Percentiles rank a stretch among this genome's conserved stretches.
Conservation (phyloP, 2,888 invertebrate genomes). For the Acleris cristana region DNA sequence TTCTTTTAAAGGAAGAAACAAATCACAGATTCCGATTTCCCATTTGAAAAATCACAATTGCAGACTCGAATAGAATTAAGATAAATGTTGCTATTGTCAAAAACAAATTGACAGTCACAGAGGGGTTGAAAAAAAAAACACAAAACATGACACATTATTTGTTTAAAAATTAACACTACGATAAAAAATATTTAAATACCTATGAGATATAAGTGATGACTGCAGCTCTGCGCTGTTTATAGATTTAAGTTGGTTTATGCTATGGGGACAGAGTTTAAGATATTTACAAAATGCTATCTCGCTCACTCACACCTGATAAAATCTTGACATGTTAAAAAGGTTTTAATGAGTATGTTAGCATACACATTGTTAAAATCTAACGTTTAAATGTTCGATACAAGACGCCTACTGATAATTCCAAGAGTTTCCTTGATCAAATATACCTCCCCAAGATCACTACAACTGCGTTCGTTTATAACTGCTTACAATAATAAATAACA, state of each 20-base stretch:
- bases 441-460: slow-evolving; percentile 1
- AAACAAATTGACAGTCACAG: slow-evolving; percentile 50
- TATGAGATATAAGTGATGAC: slow-evolving; percentile 83
- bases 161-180: slow-evolving; percentile 72
- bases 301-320: slow-evolving; percentile 60
- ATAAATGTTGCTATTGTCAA: slow-evolving; percentile 59
- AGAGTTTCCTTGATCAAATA: slow-evolving; percentile 46
- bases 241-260: slow-evolving; percentile 76
- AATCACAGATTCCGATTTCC: slow-evolving; percentile 59
- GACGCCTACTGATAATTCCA: slow-evolving; percentile 43
- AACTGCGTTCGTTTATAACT: neutral
- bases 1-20: slow-evolving; percentile 51
- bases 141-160: slow-evolving; percentile 74
- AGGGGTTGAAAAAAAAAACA: slow-evolving; percentile 64
- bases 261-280: slow-evolving; percentile 74
- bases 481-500: too few relatives aligned
- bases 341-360: slow-evolving; percentile 40
- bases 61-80: slow-evolving; percentile 47
- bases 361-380: slow-evolving; percentile 53
- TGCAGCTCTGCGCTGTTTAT: slow-evolving; percentile 63
- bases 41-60: slow-evolving; percentile 47
- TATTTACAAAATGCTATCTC: slow-evolving; percentile 81
- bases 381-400: slow-evolving; percentile 51
- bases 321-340: slow-evolving; percentile 39
- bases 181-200: slow-evolving; percentile 80